phyloP scores from a whole-genome alignment of 2,888 invertebrate genomes.

The Hirtodrosophila alboralis region DNA sequence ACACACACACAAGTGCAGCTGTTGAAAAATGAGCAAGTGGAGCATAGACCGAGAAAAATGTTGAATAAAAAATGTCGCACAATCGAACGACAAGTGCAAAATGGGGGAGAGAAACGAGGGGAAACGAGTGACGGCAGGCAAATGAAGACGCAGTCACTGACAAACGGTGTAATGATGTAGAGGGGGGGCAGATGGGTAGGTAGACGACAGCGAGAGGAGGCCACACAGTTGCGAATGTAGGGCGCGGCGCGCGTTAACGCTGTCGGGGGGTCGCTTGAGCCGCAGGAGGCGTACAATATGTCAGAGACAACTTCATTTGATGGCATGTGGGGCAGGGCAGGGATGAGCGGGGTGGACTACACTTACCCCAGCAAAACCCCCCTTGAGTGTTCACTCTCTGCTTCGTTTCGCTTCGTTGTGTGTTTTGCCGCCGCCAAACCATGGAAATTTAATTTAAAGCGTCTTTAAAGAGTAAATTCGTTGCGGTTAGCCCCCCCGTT shows the following conservation, averaged over 20 bases:
- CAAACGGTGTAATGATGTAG: constrained; percentile 5
- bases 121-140: constrained; percentile 5
- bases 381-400: neutral
- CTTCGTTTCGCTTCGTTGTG: constrained; percentile 39
- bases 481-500: constrained; percentile 21
- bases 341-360: too few relatives aligned
- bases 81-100: constrained; percentile 69
- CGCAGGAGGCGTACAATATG: constrained; percentile 60
- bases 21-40: constrained; percentile 20
- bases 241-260: constrained; percentile 23
- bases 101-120: too few relatives aligned
- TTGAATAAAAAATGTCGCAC: constrained; percentile 59
- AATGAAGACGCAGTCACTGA: constrained; percentile 10
- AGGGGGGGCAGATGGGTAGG: constrained; percentile 4
- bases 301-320: constrained; percentile 71
- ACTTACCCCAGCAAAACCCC: neutral
- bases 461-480: constrained; percentile 30
- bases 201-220: constrained; percentile 2
- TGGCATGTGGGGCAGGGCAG: too few relatives aligned
- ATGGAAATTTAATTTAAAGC: constrained; percentile 57
- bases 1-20: constrained; percentile 11
- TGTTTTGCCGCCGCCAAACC: too few relatives aligned
- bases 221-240: constrained; percentile 56
- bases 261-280: constrained; percentile 44
- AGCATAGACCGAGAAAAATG: constrained; percentile 29